phyloP scores from a whole-genome alignment of 1,140 invertebrate genomes.

The Lordiphosa mommai region DNA sequence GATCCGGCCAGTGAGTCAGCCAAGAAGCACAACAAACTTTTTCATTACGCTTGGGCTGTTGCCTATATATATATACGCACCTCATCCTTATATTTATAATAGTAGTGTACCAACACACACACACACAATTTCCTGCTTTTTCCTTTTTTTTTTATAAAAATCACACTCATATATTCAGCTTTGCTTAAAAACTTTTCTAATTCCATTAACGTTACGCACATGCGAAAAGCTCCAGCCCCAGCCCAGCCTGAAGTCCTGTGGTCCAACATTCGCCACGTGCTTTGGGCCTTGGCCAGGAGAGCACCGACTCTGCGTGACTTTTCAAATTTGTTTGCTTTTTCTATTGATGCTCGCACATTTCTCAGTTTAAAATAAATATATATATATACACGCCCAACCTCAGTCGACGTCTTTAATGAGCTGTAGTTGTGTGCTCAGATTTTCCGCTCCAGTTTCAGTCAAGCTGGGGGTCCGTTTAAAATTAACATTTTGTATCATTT shows the following conservation, averaged over 20 bases:
- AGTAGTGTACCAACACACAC: too few species aligned
- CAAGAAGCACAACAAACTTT: slow-evolving; percentile 42
- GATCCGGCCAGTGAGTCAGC: neutral
- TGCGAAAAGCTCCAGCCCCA: slow-evolving; percentile 39
- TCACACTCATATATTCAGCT: slow-evolving; percentile 54
- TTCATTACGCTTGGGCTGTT: slow-evolving; percentile 64
- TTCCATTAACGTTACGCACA: slow-evolving; percentile 76
- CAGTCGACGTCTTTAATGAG: slow-evolving; percentile 56
- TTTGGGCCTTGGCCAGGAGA: slow-evolving; percentile 12
- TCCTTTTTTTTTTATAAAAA: slow-evolving; percentile 51
- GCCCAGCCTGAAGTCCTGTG: neutral
- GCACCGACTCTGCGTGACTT: slow-evolving; percentile 41
- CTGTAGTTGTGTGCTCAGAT: slow-evolving; percentile 69
- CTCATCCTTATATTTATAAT: slow-evolving; percentile 32
- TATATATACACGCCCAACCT: too few species aligned
- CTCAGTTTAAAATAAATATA: slow-evolving; percentile 47
- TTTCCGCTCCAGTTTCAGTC: slow-evolving; percentile 20
- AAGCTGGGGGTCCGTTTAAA: slow-evolving; percentile 1
- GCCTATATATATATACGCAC: slow-evolving; percentile 34
- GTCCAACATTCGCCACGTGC: slow-evolving; percentile 22
- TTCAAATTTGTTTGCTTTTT: slow-evolving; percentile 26
- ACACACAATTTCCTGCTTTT: neutral
- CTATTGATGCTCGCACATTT: slow-evolving; percentile 6
- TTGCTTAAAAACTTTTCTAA: slow-evolving; percentile 76
- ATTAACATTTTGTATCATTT: slow-evolving; percentile 14